Base-by-base conservation (phyloP, 2,888 invertebrate species). In the Caenorhabditis uteleia region DNA sequence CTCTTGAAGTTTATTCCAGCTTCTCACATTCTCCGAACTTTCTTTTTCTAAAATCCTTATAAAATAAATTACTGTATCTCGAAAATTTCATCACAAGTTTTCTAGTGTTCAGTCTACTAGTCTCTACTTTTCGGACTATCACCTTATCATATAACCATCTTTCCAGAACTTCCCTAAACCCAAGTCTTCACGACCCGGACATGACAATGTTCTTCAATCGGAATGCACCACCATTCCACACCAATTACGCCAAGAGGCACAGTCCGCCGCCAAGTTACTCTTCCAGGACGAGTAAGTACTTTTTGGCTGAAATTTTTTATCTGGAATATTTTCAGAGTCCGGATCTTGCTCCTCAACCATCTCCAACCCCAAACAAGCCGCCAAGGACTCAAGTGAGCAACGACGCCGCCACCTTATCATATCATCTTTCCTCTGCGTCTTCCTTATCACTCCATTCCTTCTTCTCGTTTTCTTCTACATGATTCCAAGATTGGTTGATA, bases 91-190 rank as follows among this genome's bases (percentile, higher is more conserved):
- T n/a, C n/a, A n/a, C n/a, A n/a, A n/a, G n/a, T n/a, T n/a, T n/a
- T n/a, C n/a, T n/a, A n/a, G n/a, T n/a, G n/a, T n/a, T n/a, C n/a
- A n/a, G n/a, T n/a, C n/a, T n/a, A n/a, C n/a, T n/a, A n/a, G n/a
- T n/a, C n/a, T n/a, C n/a, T n/a, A n/a, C n/a, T n/a, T n/a, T n/a
- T n/a, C n/a, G n/a, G n/a, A n/a, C n/a, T n/a, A n/a, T n/a, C n/a
- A n/a, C n/a, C n/a, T n/a, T n/a, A n/a, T n/a, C n/a, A n/a, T n/a
- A n/a, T n/a, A n/a, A n/a, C n/a, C n/a, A n/a, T n/a, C n/a, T n/a
- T 55, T 71, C 14, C 54, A 73, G 73, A 33, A 73, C 73, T 39
- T 68, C 70, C 14, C 49, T 73, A 18, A 73, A 73, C 38, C 73
- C 73, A 20, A 70, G 61, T 7, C 50, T 73, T 25, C 68, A 65